Base-by-base conservation (phyloP, 2,113 vertebrate genomes). In the Aptenodytes patagonicus region DNA sequence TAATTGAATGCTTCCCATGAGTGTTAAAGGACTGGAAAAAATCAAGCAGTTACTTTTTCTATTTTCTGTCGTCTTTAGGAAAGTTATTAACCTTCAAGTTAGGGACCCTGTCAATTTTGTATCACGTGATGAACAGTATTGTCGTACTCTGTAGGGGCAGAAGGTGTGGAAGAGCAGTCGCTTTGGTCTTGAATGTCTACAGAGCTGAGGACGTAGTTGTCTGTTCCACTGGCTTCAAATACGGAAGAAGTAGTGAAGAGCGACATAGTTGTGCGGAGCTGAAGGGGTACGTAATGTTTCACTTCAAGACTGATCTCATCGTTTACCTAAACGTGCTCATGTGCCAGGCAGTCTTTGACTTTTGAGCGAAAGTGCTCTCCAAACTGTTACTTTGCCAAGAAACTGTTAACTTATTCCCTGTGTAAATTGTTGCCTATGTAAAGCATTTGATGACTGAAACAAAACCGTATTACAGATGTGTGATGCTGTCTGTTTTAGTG, bases 1-100 rank as follows among this genome's bases (percentile, higher is more conserved):
- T 98, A 98, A 98, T 97, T 97, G 94, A 93, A 51, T 26, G 31
- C 76, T 93, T 97, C 94, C 92, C 92, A n/a, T 54, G 97, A 64
- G 96, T 83, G n/a, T 79, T 87, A 21, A 62, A 80, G 76, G 58
- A 44, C 71, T 91, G 81, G 87, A 83, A 96, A 94, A 83, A 78
- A 54, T 34, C 24, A 4, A 90, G 78, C 65, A 42, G 94, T 44
- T 57, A 20, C n/a, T 94, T 84, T 49, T 78, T 92, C 83, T 72
- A 14, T 70, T 49, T 87, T 90, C 34, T 81, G 8, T 64, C 57
- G 3, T 78, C 93, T 83, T 90, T 32, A 90, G 79, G 95, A 75
- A 93, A 76, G 79, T 95, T 72, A 94, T 95, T 94, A 83, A 95
- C 95, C 89, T 97, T 95, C 84, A 91, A 2, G 82, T 71, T 79